Percentiles rank a stretch among this genome's conserved stretches.
Evolutionary conservation across 2,888 invertebrate genomes (phyloP).

Genomic region (Pachydiplax longipennis): DNA sequence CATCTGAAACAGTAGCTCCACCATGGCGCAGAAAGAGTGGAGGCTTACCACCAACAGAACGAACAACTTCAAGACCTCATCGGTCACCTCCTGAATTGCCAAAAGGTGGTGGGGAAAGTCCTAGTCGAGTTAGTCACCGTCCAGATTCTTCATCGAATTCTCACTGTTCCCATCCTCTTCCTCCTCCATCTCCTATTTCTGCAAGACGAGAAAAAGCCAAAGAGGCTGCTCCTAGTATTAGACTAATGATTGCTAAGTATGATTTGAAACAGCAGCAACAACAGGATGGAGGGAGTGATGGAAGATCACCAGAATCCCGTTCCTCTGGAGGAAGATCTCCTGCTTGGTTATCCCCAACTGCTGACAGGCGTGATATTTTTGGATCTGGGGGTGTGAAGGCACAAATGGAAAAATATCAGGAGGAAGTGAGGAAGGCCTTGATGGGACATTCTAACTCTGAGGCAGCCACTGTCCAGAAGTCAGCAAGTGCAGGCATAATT

Average conservation of each 20-base stretch:
- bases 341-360: slow-evolving; percentile 70
- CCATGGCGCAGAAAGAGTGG: slow-evolving; percentile 50
- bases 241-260: slow-evolving; percentile 75
- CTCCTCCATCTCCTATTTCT: neutral
- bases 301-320: slow-evolving; percentile 50
- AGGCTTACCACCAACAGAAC: slow-evolving; percentile 48
- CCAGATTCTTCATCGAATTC: neutral
- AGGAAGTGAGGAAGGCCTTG: slow-evolving; percentile 59
- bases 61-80: neutral
- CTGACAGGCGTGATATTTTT: slow-evolving; percentile 63
- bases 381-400: slow-evolving; percentile 58
- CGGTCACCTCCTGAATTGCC: neutral
- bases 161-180: neutral
- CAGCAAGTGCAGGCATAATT: slow-evolving; percentile 68
- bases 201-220: slow-evolving; percentile 59
- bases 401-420: slow-evolving; percentile 62
- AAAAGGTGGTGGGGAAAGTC: neutral
- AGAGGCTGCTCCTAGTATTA: slow-evolving; percentile 74
- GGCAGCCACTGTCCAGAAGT: slow-evolving; percentile 70
- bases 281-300: slow-evolving; percentile 56
- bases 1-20: slow-evolving; percentile 52
- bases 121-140: neutral
- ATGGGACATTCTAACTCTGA: slow-evolving; percentile 54
- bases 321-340: slow-evolving; percentile 56
- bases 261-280: slow-evolving; percentile 69